Conservation (phyloP, 30 jellyfish, hydroid and myxozoan species). For the Catostylus mosaicus region DNA sequence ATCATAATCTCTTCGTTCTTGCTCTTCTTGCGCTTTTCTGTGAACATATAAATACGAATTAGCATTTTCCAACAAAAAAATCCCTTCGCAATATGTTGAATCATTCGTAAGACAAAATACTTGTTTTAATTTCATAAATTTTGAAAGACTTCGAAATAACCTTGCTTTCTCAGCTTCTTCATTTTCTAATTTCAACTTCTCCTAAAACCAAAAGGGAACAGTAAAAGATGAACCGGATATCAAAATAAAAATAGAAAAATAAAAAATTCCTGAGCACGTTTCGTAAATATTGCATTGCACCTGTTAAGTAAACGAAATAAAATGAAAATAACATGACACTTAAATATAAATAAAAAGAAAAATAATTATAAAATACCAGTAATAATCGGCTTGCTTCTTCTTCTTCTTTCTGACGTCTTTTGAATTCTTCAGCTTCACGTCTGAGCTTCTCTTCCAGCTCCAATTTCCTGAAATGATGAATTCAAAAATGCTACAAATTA, state of each 20-base stretch:
- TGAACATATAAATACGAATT: not conserved
- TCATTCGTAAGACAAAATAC: not conserved
- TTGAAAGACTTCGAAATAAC: not conserved
- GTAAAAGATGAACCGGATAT: not conserved
- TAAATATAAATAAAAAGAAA: too few species aligned
- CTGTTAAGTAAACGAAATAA: too few species aligned
- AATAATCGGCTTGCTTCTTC: conserved; percentile 67
- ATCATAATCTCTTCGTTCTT: conserved; percentile 92
- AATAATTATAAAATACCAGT: conserved; percentile 13
- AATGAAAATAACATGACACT: not conserved
- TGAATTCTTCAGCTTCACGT: conserved; percentile 87
- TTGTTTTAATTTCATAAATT: not conserved
- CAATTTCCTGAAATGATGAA: conserved; percentile 58
- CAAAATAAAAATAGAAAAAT: too few species aligned
- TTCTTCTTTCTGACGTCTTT: conserved; percentile 73
- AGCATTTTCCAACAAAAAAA: not conserved
- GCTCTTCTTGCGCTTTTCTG: conserved; percentile 95
- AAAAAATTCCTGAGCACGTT: too few species aligned
- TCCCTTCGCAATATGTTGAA: not conserved
- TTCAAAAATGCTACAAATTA: not conserved
- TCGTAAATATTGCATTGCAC: too few species aligned
- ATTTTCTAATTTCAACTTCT: conserved; percentile 44
- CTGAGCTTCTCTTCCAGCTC: conserved; percentile 84
- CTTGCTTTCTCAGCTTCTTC: conserved; percentile 77
- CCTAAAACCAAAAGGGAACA: conserved; percentile 19